phyloP scores from a whole-genome alignment of 92 coral and sea anemone genomes.

The Plumapathes pennacea region DNA sequence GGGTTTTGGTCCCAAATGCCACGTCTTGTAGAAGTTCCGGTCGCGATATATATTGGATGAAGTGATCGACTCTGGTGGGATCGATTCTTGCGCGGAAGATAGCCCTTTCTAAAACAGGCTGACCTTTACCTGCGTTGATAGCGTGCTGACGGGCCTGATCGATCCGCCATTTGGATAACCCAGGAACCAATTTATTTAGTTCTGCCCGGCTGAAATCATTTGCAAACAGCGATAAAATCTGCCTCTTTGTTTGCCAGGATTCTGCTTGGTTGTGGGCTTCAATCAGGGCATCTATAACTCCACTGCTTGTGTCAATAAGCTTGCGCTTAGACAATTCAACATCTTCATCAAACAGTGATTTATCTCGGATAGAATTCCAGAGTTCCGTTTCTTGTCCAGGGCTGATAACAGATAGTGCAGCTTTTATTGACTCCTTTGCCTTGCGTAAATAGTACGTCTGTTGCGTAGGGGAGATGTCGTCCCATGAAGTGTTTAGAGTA shows the following conservation, averaged over 20 bases:
- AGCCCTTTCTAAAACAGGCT: constrained; percentile 11
- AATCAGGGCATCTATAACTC: constrained; percentile 38
- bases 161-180: constrained; percentile 44
- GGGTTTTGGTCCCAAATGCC: constrained; percentile 52
- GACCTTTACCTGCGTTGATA: constrained; percentile 37
- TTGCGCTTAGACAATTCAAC: constrained; percentile 10
- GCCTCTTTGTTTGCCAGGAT: constrained; percentile 56
- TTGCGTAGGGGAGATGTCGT: constrained; percentile 49
- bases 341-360: constrained; percentile 14
- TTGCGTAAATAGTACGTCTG: constrained; percentile 43
- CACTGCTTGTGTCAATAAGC: constrained; percentile 21
- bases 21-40: constrained; percentile 66
- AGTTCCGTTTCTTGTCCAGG: constrained; percentile 62
- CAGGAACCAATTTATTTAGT: constrained; percentile 25
- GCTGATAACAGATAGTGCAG: constrained; percentile 39
- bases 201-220: constrained; percentile 48
- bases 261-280: constrained; percentile 46
- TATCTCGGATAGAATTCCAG: constrained; percentile 38
- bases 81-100: constrained; percentile 33
- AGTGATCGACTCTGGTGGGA: constrained; percentile 32
- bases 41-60: constrained; percentile 49
- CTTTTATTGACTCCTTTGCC: constrained; percentile 34
- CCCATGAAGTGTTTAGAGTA: constrained; percentile 48
- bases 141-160: constrained; percentile 60
- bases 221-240: constrained; percentile 44